These are phyloP conservation scores for Helarctos malayanus DNA, from an alignment of 2,797 vertebrate species.

Conservation along the genomic window DNA sequence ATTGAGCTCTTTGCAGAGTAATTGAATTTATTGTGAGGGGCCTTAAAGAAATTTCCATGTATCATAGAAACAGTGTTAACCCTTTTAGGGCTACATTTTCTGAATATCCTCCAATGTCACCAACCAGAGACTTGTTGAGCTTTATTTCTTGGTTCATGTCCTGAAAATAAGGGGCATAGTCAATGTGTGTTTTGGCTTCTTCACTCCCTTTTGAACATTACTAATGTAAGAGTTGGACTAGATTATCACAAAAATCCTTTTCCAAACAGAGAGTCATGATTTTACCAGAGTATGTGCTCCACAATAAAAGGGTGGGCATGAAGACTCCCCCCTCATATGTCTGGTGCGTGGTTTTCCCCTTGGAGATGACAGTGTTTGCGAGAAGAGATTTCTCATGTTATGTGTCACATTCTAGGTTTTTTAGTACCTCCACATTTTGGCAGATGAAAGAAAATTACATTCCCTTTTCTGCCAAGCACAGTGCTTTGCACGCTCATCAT, in stretches of 20 bases:
- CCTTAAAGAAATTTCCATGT: background rate
- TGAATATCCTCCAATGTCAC: background rate
- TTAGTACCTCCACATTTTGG: background rate
- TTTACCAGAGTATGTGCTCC: background rate
- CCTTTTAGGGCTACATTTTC: background rate
- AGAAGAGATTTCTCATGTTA: constrained; percentile 34
- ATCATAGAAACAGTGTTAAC: background rate
- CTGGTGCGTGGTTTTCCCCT: background rate
- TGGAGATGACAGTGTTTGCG: background rate
- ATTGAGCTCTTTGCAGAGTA: background rate
- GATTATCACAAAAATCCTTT: constrained; percentile 40
- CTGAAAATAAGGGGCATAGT: background rate
- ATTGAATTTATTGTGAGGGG: background rate
- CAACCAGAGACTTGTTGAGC: background rate
- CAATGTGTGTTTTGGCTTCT: constrained; percentile 22
- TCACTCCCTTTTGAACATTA: constrained; percentile 29
- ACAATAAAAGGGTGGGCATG: background rate
- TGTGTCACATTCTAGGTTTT: background rate
- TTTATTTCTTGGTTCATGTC: constrained; percentile 46
- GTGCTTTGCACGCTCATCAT: background rate
- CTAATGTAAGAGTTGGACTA: constrained; percentile 1
- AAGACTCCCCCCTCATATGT: background rate
- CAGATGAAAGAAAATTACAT: constrained; percentile 6
- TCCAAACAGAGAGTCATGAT: constrained; percentile 30
- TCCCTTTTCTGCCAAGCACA: background rate